phyloP scores from a whole-genome alignment of 2,888 invertebrate genomes.

The Morpho helenor region DNA sequence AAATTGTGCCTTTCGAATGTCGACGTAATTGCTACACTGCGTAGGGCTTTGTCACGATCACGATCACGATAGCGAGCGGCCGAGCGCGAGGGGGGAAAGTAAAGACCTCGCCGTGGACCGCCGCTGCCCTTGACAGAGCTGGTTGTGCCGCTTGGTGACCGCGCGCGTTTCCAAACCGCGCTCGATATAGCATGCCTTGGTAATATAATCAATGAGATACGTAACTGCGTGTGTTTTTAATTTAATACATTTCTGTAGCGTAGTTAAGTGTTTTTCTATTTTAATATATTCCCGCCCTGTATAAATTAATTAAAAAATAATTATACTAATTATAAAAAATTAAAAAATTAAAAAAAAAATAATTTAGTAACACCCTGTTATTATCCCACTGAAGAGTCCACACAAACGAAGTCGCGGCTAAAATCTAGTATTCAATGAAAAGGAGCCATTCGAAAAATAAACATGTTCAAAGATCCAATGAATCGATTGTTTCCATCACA shows the following conservation, averaged over 20 bases:
- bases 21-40: conserved; percentile 1
- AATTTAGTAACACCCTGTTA: too few species aligned
- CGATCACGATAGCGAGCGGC: conserved; percentile 12
- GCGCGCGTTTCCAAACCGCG: conserved; percentile 6
- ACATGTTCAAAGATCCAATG: not conserved
- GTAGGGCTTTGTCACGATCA: conserved; percentile 10
- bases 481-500: conserved; percentile 2
- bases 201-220: not conserved
- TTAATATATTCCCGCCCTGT: too few species aligned
- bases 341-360: too few species aligned
- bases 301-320: too few species aligned
- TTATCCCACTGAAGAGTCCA: too few species aligned
- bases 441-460: not conserved
- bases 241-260: too few species aligned
- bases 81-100: conserved; percentile 52
- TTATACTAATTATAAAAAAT: too few species aligned
- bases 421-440: too few species aligned
- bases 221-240: too few species aligned
- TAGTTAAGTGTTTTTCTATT: too few species aligned
- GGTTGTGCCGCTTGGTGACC: conserved; percentile 35
- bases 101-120: conserved; percentile 67
- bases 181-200: conserved; percentile 1
- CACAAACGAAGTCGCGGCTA: too few species aligned
- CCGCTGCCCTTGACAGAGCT: conserved; percentile 69
- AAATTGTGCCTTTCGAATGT: not conserved